phyloP scores from a whole-genome alignment of 2,113 vertebrate genomes.

The Takifugu bimaculatus region DNA sequence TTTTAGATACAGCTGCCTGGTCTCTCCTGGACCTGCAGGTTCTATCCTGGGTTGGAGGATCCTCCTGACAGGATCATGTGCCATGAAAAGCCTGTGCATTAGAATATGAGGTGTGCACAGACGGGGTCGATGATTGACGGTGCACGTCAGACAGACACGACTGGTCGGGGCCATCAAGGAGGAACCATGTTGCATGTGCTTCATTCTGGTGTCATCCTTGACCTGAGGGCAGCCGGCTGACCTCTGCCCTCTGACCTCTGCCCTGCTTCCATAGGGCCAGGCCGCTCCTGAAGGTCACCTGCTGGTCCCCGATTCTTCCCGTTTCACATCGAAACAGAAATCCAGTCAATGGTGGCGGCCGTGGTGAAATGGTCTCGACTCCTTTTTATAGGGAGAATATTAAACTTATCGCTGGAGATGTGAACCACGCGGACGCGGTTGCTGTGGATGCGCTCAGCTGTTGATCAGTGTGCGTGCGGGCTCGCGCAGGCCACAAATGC shows the following conservation, averaged over 20 bases:
- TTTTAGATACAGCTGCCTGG: slow-evolving; percentile 60
- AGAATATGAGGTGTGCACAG: slow-evolving; percentile 36
- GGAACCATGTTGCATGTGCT: neutral
- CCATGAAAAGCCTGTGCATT: slow-evolving; percentile 55
- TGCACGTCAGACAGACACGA: neutral
- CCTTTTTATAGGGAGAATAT: neutral
- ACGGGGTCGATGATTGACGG: neutral
- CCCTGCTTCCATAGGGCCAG: slow-evolving; percentile 35
- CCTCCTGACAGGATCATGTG: slow-evolving; percentile 51
- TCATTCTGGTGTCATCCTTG: slow-evolving; percentile 11
- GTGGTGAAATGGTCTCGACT: neutral
- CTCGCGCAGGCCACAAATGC: slow-evolving; percentile 39
- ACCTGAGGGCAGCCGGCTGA: slow-evolving; percentile 21
- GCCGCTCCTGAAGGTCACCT: slow-evolving; percentile 25
- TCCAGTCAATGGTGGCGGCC: neutral
- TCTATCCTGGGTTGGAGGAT: slow-evolving; percentile 53
- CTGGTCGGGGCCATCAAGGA: slow-evolving; percentile 24
- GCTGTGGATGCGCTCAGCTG: slow-evolving; percentile 51
- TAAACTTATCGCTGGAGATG: slow-evolving; percentile 2
- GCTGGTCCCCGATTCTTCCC: slow-evolving; percentile 1
- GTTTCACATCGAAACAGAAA: neutral
- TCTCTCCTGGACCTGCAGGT: slow-evolving; percentile 40
- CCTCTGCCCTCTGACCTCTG: slow-evolving; percentile 35
- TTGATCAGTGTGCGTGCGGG: slow-evolving; percentile 45
- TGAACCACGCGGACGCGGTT: slow-evolving; percentile 40